Evolutionary conservation across 2,888 invertebrate genomes (phyloP).

Genomic region (Watsonalla binaria): DNA sequence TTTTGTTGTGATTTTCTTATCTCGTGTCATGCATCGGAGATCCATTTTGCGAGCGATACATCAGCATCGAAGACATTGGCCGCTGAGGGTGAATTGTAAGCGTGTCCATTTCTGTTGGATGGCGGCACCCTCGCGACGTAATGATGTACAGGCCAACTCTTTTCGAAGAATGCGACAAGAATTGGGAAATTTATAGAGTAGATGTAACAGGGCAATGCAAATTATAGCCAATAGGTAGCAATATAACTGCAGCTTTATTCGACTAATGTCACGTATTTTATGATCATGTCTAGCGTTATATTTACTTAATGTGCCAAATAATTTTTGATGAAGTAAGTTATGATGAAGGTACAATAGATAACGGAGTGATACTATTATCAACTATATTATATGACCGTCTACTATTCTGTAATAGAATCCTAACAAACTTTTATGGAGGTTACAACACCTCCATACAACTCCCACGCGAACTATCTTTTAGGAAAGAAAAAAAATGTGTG

Average conservation of each 20-base stretch:
- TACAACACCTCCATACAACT: conserved; percentile 28
- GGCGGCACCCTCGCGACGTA: conserved; percentile 17
- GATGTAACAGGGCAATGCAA: conserved; percentile 7
- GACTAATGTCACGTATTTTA: too few relatives aligned
- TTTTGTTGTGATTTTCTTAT: background rate
- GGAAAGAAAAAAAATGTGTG: conserved; percentile 34
- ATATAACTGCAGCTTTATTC: too few relatives aligned
- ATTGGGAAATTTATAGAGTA: conserved; percentile 20
- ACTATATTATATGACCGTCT: too few relatives aligned
- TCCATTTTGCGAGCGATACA: conserved; percentile 11
- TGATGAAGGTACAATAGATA: too few relatives aligned
- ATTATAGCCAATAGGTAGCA: too few relatives aligned
- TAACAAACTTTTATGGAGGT: conserved; percentile 4
- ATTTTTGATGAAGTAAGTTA: too few relatives aligned
- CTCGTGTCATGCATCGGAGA: conserved; percentile 5
- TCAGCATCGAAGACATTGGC: conserved; percentile 8
- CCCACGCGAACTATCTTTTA: conserved; percentile 21
- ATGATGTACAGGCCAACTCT: conserved; percentile 38
- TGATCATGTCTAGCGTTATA: too few relatives aligned
- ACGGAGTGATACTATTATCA: too few relatives aligned
- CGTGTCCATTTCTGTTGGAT: conserved; percentile 12
- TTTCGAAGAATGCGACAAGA: conserved; percentile 14
- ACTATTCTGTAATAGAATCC: too few relatives aligned
- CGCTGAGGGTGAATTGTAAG: conserved; percentile 17
- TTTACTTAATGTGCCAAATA: too few relatives aligned